A percentile compares a stretch with the other conserved stretches of the same genome.
Conservation (phyloP, 2,888 invertebrate genomes). For the Oscheius sp. region DNA sequence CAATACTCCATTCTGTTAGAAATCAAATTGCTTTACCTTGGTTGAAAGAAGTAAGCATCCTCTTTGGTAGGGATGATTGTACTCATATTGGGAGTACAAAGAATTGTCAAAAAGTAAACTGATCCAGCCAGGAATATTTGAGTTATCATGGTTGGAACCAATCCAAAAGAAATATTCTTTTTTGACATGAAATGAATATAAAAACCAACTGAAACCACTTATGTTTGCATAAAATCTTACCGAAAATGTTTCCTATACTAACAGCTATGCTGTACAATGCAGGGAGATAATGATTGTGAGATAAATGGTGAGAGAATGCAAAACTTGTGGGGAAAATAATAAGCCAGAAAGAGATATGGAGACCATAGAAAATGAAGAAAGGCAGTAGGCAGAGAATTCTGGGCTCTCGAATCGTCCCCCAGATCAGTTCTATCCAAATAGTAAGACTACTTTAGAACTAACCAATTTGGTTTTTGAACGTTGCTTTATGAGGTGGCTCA, state of each 20-base stretch:
- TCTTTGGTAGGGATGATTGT: slow-evolving; percentile 20
- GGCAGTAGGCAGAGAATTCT: slow-evolving; percentile 19
- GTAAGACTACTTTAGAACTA: background rate
- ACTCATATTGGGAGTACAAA: slow-evolving; percentile 12
- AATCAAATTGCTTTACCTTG: too few relatives aligned
- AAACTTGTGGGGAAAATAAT: slow-evolving; percentile 28
- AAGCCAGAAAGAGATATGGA: slow-evolving; percentile 27
- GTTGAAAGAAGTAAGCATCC: slow-evolving; percentile 15
- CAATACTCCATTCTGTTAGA: too few relatives aligned
- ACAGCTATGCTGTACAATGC: slow-evolving; percentile 19
- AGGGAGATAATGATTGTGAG: slow-evolving; percentile 21
- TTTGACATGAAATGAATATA: slow-evolving; percentile 29
- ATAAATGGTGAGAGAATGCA: slow-evolving; percentile 21
- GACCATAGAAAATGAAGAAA: slow-evolving; percentile 30
- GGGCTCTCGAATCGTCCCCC: slow-evolving; percentile 10
- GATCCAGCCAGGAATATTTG: background rate
- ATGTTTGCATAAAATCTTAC: slow-evolving; percentile 1
- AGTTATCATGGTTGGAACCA: slow-evolving; percentile 25
- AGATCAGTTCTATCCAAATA: slow-evolving; percentile 21
- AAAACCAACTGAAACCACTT: slow-evolving; percentile 7
- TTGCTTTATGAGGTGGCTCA: slow-evolving; percentile 5
- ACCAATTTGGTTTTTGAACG: slow-evolving; percentile 28
- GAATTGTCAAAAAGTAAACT: slow-evolving; percentile 1
- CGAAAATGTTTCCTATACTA: slow-evolving; percentile 23
- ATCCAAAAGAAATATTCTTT: slow-evolving; percentile 26